These are phyloP conservation scores for Oncorhynchus clarkii DNA, from an alignment of 2,113 vertebrate species.

Conservation along the genomic window DNA sequence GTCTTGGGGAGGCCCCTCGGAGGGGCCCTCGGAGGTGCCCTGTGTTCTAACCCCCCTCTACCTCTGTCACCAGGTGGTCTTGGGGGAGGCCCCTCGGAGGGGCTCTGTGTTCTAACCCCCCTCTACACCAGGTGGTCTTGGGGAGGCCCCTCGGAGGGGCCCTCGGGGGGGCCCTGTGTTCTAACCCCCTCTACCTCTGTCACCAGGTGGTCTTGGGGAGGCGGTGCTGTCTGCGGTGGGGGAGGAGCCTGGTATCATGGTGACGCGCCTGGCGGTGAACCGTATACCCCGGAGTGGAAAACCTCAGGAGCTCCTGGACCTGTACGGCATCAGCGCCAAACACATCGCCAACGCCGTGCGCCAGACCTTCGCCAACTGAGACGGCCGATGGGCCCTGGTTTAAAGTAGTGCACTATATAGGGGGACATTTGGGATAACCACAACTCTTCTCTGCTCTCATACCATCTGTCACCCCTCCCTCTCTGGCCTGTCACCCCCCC, in stretches of 20 bases:
- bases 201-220: conserved; percentile 83
- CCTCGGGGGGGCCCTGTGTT: background rate
- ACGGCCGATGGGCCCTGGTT: background rate
- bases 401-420: no score
- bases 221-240: conserved; percentile 79
- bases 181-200: background rate
- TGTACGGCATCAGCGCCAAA: conserved; percentile 81
- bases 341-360: conserved; percentile 76
- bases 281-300: conserved; percentile 78
- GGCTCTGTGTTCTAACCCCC: no score
- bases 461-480: no score
- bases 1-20: no score
- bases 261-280: conserved; percentile 77
- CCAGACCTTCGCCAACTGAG: conserved; percentile 72
- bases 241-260: conserved; percentile 74
- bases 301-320: conserved; percentile 77
- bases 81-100: conserved; percentile 71
- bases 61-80: conserved; percentile 75
- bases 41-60: background rate
- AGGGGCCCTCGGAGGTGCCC: no score
- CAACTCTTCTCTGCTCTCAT: no score
- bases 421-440: background rate
- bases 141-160: no score
- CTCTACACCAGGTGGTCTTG: conserved; percentile 57
- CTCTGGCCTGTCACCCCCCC: no score